Evolutionary conservation across 2,797 vertebrate genomes (phyloP).

Genomic region (Pangasius djambal): DNA sequence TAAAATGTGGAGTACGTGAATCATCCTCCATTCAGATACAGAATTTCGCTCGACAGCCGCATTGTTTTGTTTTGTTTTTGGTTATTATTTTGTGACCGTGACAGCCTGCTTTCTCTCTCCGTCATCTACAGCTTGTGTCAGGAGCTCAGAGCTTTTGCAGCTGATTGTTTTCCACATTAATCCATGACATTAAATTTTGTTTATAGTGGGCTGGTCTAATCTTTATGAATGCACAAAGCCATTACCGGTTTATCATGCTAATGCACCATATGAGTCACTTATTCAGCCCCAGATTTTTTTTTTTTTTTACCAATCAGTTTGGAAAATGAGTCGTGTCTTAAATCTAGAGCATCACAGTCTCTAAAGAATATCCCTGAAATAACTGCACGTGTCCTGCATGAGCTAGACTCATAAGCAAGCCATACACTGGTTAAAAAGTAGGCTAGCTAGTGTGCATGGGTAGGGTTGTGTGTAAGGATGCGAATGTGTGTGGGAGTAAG

Average conservation of each 20-base stretch:
- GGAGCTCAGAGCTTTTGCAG: background rate
- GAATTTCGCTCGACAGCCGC: background rate
- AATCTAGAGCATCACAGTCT: constrained; percentile 46
- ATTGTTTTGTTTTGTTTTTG: background rate
- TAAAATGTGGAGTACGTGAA: background rate
- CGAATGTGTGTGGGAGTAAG: background rate
- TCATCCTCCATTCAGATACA: constrained; percentile 11
- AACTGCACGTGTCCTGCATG: constrained; percentile 32
- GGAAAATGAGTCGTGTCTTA: constrained; percentile 28
- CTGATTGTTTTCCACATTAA: background rate
- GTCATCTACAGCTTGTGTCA: constrained; percentile 6
- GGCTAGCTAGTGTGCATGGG: background rate
- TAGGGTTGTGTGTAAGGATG: background rate
- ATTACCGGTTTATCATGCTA: background rate
- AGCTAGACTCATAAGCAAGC: background rate
- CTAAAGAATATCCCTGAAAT: constrained; percentile 39
- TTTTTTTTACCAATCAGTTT: constrained; percentile 1
- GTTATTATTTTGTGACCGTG: background rate
- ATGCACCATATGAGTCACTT: background rate
- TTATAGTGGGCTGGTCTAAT: background rate
- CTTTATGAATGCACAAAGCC: background rate
- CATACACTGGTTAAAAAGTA: constrained; percentile 10
- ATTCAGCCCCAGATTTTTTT: background rate
- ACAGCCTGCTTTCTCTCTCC: constrained; percentile 1
- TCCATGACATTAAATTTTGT: constrained; percentile 11